Evolutionary conservation across 2,113 vertebrate species (phyloP).

Genomic region (Aramus guarauna): DNA sequence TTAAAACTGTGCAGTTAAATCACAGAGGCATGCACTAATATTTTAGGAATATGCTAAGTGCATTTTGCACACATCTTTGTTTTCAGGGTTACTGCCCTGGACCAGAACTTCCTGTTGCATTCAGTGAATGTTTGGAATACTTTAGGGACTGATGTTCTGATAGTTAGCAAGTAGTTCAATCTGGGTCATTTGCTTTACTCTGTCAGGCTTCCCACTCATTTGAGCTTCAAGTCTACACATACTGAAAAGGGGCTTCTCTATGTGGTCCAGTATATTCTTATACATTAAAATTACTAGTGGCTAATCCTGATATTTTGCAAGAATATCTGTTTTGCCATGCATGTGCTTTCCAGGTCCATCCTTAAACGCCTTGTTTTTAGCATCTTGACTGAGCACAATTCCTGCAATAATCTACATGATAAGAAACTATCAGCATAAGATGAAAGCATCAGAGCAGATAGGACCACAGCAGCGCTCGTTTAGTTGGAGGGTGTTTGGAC

Average conservation of each 20-base stretch:
- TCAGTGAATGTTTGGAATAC: neutral
- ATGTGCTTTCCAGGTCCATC: neutral
- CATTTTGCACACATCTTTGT: neutral
- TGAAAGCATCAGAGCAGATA: neutral
- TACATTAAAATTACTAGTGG: neutral
- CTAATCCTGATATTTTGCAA: neutral
- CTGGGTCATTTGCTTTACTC: neutral
- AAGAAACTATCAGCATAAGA: neutral
- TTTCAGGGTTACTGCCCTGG: neutral
- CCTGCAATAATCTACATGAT: neutral
- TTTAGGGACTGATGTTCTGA: neutral
- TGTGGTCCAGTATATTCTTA: neutral
- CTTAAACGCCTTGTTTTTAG: neutral
- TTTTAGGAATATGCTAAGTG: neutral
- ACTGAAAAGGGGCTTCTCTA: neutral
- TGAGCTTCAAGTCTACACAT: neutral
- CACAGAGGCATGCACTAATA: neutral
- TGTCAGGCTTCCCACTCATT: neutral
- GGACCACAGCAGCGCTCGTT: neutral
- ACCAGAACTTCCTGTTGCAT: neutral
- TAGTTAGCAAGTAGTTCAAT: neutral
- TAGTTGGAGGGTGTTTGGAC: rapidly evolving
- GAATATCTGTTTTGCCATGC: neutral
- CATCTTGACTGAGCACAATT: neutral
- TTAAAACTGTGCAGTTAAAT: neutral